Evolutionary conservation across 2,113 vertebrate genomes (phyloP), one percentile per base, ranked within the genome.

Genomic region (Gnathonemus longibarbis): DNA sequence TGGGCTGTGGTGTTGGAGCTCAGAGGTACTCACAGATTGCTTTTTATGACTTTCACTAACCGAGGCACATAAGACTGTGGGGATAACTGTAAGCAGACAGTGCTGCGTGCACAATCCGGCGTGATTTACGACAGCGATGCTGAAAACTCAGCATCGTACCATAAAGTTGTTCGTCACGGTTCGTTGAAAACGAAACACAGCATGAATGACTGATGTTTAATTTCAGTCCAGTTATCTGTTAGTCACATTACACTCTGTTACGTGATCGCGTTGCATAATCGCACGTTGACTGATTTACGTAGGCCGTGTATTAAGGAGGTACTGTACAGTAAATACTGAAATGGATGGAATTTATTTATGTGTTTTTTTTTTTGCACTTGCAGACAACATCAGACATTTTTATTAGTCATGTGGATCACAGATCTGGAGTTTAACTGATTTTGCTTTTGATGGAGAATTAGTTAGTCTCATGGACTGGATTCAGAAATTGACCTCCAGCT

Each of bases 171-270:
- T 70, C 62, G 45, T 88, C 58, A 48, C 66, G 88, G 58, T 74
- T 88, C 62, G 21, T 88, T 88, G 62, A 77, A 49, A 49, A 58
- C 13, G 46, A 88, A 88, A 88, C 45, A 74, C 66, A 27, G 42
- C 66, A 49, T 58, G 58, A 74, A 88, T 74, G 88, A 88, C 53
- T 46, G 88, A 49, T 74, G 58, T 88, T 88, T 74, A 49, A 74
- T 88, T 88, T 88, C n/a, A 88, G 62, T n/a, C 35, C 45, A 88
- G 62, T 88, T 46, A n/a, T 74, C 53, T 88, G 58, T 58, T 88
- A 74, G 45, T 88, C 88, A 52, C 85, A 84, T 84, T 84, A 48
- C 24, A 46, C 42, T 48, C 80, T 84, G 83, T 48, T 46, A 46
- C 45, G 15, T 84, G 45, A 27, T 48, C n/a, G 35, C 24, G 24